phyloP scores from a whole-genome alignment of 1,140 invertebrate genomes.

The Sipha flava region DNA sequence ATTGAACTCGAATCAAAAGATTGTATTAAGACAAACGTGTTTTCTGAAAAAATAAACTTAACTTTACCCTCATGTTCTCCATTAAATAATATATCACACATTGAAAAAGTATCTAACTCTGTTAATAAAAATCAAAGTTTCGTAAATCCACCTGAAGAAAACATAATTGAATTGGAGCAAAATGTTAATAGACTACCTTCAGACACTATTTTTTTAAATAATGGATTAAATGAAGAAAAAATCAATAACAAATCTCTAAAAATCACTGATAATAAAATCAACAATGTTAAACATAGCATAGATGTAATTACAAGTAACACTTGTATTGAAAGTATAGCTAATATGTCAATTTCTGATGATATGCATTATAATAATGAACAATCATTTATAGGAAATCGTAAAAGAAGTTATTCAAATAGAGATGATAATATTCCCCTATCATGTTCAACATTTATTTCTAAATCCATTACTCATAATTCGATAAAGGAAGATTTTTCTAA shows the following conservation, averaged over 20 bases:
- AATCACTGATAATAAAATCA: background rate
- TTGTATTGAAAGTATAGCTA: background rate
- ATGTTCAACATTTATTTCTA: background rate
- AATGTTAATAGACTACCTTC: too few species aligned
- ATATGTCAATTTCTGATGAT: background rate
- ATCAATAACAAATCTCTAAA: background rate
- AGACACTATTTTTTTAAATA: too few species aligned
- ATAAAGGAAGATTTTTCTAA: background rate
- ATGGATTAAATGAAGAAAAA: background rate
- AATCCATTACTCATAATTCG: background rate
- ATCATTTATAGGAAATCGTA: background rate
- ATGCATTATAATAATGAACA: background rate
- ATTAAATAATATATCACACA: background rate
- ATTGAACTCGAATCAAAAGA: background rate
- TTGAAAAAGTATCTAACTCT: background rate
- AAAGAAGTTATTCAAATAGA: slow-evolving; percentile 12
- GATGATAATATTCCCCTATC: background rate
- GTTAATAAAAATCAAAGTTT: background rate
- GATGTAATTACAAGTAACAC: background rate
- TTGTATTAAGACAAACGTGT: background rate
- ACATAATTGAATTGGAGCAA: too few species aligned
- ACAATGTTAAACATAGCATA: background rate
- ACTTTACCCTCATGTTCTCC: background rate
- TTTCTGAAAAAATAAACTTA: background rate
- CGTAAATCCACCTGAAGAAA: too few species aligned